Conservation (phyloP, 2,888 invertebrate species). For the Branchipolynoe longqiensis region DNA sequence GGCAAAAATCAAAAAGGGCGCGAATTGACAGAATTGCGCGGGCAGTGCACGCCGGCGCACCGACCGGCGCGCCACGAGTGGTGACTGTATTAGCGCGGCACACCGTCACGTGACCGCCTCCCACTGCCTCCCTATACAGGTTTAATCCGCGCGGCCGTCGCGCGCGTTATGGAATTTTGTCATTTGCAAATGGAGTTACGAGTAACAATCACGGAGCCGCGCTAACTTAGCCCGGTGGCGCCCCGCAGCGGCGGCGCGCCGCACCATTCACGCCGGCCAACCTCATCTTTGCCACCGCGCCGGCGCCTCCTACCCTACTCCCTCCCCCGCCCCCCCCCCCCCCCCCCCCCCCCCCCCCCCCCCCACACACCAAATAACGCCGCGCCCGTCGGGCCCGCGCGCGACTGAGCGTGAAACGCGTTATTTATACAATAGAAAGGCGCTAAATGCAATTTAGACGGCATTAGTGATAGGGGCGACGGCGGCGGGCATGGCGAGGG, state of each 20-base stretch:
- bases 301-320: too few relatives aligned
- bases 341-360: background rate
- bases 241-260: background rate
- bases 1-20: conserved; percentile 52
- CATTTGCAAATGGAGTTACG: conserved; percentile 58
- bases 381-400: background rate
- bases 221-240: conserved; percentile 27
- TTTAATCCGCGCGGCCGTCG: conserved; percentile 21
- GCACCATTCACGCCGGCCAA: background rate
- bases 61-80: too few relatives aligned
- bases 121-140: conserved; percentile 59
- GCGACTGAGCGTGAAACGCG: conserved; percentile 52
- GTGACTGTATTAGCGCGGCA: too few relatives aligned
- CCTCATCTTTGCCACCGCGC: background rate
- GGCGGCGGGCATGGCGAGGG: too few relatives aligned
- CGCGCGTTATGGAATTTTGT: conserved; percentile 59
- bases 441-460: conserved; percentile 53
- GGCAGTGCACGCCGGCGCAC: background rate
- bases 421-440: conserved; percentile 56
- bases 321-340: conserved; percentile 6
- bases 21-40: background rate
- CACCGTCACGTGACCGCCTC: conserved; percentile 48
- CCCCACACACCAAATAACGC: conserved; percentile 19
- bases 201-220: conserved; percentile 60
- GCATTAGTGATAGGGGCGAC: conserved; percentile 41